Percentiles rank a stretch among this genome's conserved stretches.
These are phyloP conservation scores for Paedocypris micromegethes DNA, from an alignment of 2,797 vertebrate species.

Conservation along the genomic window DNA sequence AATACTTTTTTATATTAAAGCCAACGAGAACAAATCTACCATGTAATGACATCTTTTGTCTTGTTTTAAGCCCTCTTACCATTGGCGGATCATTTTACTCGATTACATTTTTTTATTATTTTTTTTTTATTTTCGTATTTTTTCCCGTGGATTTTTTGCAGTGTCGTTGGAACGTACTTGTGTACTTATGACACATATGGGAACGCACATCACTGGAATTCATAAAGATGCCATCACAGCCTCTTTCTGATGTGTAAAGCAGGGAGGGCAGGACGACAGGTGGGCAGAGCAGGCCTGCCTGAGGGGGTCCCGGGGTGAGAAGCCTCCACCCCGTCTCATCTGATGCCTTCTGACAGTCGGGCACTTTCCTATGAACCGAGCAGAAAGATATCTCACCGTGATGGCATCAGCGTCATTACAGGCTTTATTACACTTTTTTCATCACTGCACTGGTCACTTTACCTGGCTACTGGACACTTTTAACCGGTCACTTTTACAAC, in stretches of 20 bases:
- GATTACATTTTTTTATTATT: no score
- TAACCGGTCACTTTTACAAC: no score
- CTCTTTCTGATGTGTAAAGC: constrained; percentile 17
- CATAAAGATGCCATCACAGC: constrained; percentile 35
- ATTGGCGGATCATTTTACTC: no score
- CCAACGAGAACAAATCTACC: no score
- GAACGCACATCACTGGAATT: constrained; percentile 4
- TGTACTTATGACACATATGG: background rate
- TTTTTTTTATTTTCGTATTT: no score
- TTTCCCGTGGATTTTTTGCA: no score
- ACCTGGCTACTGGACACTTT: background rate
- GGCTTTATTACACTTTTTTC: constrained; percentile 54
- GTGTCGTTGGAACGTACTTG: no score
- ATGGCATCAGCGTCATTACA: no score
- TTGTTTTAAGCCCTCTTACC: no score
- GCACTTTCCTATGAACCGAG: constrained; percentile 59
- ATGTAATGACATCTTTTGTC: no score
- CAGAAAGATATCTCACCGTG: constrained; percentile 54
- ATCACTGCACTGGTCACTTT: constrained; percentile 1
- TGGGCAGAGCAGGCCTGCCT: constrained; percentile 65
- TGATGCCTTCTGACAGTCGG: constrained; percentile 80
- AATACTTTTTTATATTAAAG: no score
- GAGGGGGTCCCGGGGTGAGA: constrained; percentile 69
- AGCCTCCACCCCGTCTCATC: constrained; percentile 58
- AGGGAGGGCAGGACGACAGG: constrained; percentile 57